phyloP scores from a whole-genome alignment of 2,888 invertebrate species.

The Bugula neritina region DNA sequence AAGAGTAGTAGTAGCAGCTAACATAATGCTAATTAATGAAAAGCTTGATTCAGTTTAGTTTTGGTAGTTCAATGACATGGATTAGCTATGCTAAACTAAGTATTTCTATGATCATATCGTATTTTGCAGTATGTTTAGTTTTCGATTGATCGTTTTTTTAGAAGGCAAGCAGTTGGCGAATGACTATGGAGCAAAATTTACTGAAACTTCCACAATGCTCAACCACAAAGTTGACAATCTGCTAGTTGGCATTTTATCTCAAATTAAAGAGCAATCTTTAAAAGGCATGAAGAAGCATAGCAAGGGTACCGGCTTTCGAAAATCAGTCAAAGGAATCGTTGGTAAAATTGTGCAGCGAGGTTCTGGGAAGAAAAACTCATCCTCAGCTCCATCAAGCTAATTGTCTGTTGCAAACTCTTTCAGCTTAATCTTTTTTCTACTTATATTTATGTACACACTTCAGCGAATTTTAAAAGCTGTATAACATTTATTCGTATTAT shows the following conservation, averaged over 20 bases:
- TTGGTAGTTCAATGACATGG: no score
- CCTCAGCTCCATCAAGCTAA: not conserved
- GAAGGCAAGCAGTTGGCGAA: conserved; percentile 17
- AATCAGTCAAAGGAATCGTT: conserved; percentile 25
- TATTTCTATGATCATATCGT: no score
- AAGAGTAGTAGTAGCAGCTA: no score
- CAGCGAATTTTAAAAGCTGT: no score
- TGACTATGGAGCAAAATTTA: conserved; percentile 21
- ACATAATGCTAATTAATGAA: no score
- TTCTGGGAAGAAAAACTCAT: not conserved
- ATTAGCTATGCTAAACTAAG: no score
- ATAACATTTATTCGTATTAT: no score
- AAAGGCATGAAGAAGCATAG: not conserved
- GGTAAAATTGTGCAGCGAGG: conserved; percentile 40
- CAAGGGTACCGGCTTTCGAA: conserved; percentile 14
- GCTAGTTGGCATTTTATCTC: conserved; percentile 17
- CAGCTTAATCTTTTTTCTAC: no score
- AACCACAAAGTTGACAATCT: conserved; percentile 26
- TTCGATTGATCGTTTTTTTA: no score
- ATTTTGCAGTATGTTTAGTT: no score
- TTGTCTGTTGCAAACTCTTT: not conserved
- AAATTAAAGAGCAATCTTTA: conserved; percentile 14
- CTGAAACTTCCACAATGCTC: conserved; percentile 26
- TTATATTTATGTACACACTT: no score
- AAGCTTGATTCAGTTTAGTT: no score